Evolutionary conservation across 2,888 invertebrate species (phyloP), one percentile per base, ranked within the genome.

Genomic region (Lepidocyrtinus sp.): DNA sequence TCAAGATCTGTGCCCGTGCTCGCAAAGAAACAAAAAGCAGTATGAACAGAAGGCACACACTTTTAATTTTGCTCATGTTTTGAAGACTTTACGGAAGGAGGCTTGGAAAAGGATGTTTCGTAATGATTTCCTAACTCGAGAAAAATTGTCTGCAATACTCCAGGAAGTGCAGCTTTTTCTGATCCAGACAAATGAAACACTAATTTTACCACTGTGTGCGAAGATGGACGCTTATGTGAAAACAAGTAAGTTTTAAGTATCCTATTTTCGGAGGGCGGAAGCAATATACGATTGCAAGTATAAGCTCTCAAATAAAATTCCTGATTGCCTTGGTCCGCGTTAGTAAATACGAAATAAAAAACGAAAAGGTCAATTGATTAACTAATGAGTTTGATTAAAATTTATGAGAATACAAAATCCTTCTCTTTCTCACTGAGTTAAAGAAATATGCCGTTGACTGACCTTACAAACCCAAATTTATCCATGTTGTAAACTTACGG

Each of bases 401-500:
- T 36, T 36, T 36, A 36, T 36, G 5, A 36, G 7, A 12, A 12
- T 36, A 36, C 12, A 12, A 36, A 36, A 36, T 5, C 36, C 5
- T 5, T 36, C 12, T 12, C 12, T 36, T 12, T 5, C 12, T 9
- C 12, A 36, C 36, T 36, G n/a, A n/a, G n/a, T 36, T 9, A 9
- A 12, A 36, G 36, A 36, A 9, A 9, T 36, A 36, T 36, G 36
- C 36, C 36, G 36, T 36, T 36, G 36, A 36, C 36, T 72, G 72
- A 72, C 72, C 72, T 72, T 72, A 72, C 72, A 62, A 72, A 63
- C 72, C 72, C 45, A 72, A 62, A 62, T 72, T n/a, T 62, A 36
- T 61, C 24, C 62, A 72, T 72, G 7, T 70, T 59, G 59, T 15
- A 72, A 63, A 22, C 62, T 24, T n/a, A 72, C 62, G 72, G 72